phyloP scores from a whole-genome alignment of 2,797 vertebrate species.

The Heterohyrax brucei region DNA sequence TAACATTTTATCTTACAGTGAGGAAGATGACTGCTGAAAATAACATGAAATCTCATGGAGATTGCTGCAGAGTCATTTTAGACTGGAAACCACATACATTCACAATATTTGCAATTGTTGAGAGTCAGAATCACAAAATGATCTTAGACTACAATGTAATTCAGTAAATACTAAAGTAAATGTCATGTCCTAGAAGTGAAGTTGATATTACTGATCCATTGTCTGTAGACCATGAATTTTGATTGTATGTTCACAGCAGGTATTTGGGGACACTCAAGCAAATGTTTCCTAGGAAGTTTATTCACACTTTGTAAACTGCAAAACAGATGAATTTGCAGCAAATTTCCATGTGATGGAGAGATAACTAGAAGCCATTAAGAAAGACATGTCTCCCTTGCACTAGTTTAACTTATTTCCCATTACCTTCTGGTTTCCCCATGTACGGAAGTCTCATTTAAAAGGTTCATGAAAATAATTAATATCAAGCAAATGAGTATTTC shows the following conservation, averaged over 20 bases:
- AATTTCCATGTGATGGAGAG: slow-evolving; percentile 9
- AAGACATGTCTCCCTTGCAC: not conserved
- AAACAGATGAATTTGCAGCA: slow-evolving; percentile 29
- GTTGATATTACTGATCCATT: slow-evolving; percentile 39
- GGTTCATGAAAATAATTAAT: slow-evolving; percentile 21
- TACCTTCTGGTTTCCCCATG: not conserved
- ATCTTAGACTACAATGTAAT: not conserved
- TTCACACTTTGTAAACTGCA: slow-evolving; percentile 36
- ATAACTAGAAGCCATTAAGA: not conserved
- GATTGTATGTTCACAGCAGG: slow-evolving; percentile 41
- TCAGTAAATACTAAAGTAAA: slow-evolving; percentile 55
- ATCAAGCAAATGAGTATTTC: slow-evolving; percentile 22
- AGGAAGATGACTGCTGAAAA: not conserved
- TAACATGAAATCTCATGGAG: not conserved
- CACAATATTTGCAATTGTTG: not conserved
- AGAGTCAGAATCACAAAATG: slow-evolving; percentile 6
- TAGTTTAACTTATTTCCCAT: slow-evolving; percentile 37
- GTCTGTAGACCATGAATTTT: slow-evolving; percentile 63
- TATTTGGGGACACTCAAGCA: slow-evolving; percentile 5
- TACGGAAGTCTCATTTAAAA: not conserved
- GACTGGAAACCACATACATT: slow-evolving; percentile 4
- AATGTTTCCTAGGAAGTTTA: slow-evolving; percentile 19
- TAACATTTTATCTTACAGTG: slow-evolving; percentile 1
- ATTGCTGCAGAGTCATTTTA: not conserved
- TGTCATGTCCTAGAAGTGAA: not conserved